These are phyloP conservation scores for Echeneis naucrates DNA, from an alignment of 2,797 vertebrate species.

Conservation along the genomic window DNA sequence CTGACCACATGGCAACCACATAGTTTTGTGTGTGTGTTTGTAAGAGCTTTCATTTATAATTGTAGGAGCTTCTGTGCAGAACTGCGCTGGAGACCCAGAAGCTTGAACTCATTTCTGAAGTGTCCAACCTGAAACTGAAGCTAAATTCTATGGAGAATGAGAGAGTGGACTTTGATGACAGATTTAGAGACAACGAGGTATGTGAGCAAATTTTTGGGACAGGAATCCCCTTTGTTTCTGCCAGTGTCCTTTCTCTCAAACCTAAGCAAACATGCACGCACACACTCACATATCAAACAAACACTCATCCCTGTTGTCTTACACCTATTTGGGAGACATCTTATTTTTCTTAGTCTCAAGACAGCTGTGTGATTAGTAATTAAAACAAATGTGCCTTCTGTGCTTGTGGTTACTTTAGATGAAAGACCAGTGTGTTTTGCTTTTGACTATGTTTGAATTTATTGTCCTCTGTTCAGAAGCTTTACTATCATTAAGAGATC, in stretches of 20 bases:
- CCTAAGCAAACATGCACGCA: slow-evolving; percentile 6
- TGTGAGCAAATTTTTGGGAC: slow-evolving; percentile 36
- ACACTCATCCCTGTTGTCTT: slow-evolving; percentile 37
- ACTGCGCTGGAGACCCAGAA: slow-evolving; percentile 95
- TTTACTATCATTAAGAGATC: slow-evolving; percentile 35
- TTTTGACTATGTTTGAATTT: slow-evolving; percentile 16
- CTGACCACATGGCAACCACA: background rate
- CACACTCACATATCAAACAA: slow-evolving; percentile 24
- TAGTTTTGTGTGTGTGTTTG: slow-evolving; percentile 23
- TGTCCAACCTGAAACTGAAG: slow-evolving; percentile 95
- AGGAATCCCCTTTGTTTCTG: slow-evolving; percentile 33
- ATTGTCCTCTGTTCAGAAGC: slow-evolving; percentile 4
- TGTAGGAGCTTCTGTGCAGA: slow-evolving; percentile 94
- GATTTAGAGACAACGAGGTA: slow-evolving; percentile 94
- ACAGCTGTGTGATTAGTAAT: slow-evolving; percentile 41
- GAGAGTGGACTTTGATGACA: slow-evolving; percentile 89
- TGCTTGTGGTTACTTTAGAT: slow-evolving; percentile 30
- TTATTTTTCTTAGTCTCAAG: slow-evolving; percentile 29
- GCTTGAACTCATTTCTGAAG: slow-evolving; percentile 93
- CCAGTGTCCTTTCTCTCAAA: background rate
- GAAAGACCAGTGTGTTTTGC: slow-evolving; percentile 3
- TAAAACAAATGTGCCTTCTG: background rate
- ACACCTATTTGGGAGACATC: slow-evolving; percentile 43
- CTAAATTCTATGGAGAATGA: slow-evolving; percentile 91
- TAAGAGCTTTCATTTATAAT: background rate